Base-by-base conservation (phyloP, 2,113 vertebrate species). In the Gasterosteus aculeatus region DNA sequence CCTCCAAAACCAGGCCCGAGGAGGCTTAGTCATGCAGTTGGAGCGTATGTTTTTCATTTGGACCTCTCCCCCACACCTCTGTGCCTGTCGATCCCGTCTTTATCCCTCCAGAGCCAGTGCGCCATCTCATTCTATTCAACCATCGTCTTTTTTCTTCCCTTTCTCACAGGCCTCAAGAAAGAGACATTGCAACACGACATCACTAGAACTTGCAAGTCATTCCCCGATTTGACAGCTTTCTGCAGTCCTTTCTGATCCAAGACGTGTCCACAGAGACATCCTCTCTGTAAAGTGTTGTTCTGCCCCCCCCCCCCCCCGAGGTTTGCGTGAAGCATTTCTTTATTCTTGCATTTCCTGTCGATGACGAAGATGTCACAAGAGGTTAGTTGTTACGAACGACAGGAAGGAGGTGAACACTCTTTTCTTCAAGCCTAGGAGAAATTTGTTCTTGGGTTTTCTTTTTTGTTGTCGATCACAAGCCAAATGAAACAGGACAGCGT, bases 11-110 rank as follows among this genome's bases (percentile, higher is more conserved):
- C 67, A 77, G 64, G 64, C 66, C 85, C 49, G 39, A 85, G 75
- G 77, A 88, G 77, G 89, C 86, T 91, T 91, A 91, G 91, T 92
- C 93, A 93, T 93, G 89, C 88, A 81, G 78, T 90, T 76, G 80
- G 83, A 87, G 84, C 89, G 87, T 91, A 88, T 94, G 93, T 86
- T 93, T 93, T 89, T 89, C 86, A 93, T 93, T 92, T 88, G 38
- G 76, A 70, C 86, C 75, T 85, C 80, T 80, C 84, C 84, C 88
- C 87, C 84, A 87, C 84, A 87, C 82, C 73, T 76, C 69, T 91
- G 81, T 15, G 77, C 82, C 78, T 82, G 77, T 80, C 41, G 63
- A 81, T 87, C 80, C 66, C 57, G 18, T 77, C 79, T 62, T 63
- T 78, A 53, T 82, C 66, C 60, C 65, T 46, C 39, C 39, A 64